These are phyloP conservation scores for Numenius arquata DNA, from an alignment of 2,113 vertebrate species.

Conservation along the genomic window DNA sequence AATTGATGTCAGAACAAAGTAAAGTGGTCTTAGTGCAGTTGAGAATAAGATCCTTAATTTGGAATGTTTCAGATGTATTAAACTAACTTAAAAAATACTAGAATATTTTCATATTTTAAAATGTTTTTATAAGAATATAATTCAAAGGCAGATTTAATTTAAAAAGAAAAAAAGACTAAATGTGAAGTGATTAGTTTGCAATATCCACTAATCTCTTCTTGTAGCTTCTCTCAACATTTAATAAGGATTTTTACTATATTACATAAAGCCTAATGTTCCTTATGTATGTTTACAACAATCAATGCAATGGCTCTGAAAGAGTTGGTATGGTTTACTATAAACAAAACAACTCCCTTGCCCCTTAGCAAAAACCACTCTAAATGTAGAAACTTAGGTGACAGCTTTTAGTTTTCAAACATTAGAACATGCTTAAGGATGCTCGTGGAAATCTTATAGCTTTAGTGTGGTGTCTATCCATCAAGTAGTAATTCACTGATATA, in stretches of 20 bases:
- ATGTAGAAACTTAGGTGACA: background rate
- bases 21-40: background rate
- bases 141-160: background rate
- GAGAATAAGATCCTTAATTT: background rate
- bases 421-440: background rate
- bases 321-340: background rate
- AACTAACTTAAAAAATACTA: background rate
- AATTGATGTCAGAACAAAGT: background rate
- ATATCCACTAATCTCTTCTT: background rate
- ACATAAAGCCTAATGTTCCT: constrained; percentile 25
- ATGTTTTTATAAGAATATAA: background rate
- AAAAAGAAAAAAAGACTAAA: background rate
- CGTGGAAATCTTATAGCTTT: background rate
- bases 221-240: background rate
- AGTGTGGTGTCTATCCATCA: background rate
- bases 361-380: background rate
- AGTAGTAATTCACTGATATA: background rate
- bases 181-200: background rate
- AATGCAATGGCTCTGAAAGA: background rate
- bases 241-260: background rate
- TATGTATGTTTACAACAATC: background rate
- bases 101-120: background rate
- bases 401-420: background rate
- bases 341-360: background rate
- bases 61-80: background rate